Evolutionary conservation across 1,140 invertebrate genomes (phyloP), one percentile per base, ranked within the genome.

Genomic region (Papilio polytes): DNA sequence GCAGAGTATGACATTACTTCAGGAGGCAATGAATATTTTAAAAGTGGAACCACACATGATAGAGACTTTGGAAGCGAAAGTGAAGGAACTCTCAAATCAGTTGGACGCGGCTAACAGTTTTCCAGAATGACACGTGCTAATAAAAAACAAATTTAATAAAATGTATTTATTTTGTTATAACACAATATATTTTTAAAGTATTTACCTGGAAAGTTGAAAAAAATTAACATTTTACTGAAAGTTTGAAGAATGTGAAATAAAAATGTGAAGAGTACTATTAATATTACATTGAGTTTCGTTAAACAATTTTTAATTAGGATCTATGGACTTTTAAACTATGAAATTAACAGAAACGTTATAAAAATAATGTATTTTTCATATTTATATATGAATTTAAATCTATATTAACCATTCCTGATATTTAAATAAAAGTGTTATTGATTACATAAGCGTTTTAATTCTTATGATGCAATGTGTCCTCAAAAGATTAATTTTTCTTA

Each of bases 21-120:
- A 96, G 89, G 95, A 96, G 89, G 96, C 96, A 3, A 90, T 95
- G 1, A 94, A 95, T 78, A 96, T 96, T 77, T 88, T 96, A 56
- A 89, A 88, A 86, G 88, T 95, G 7, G 96, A 96, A 82, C 95
- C 96, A 0, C 94, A 96, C 66, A 96, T 96, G 96, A 93, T 94
- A 84, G 91, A 95, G n/a, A 89, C 87, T 3, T 85, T 96, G 6
- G 92, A 95, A 80, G 85, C 87, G 2, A 95, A 95, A 79, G 88
- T 96, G 41, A 84, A 93, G 83, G 90, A 91, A 18, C 81, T 96
- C 13, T 89, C 93, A 0, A 82, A 83, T 44, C 91, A 95, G 77
- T 73, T 96, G 15, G 94, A 95, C 70, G 78, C 84, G 56, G 83
- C 84, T 51, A 83, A 85, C 66, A 78, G 36, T 41, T 80, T 74